These are phyloP conservation scores for Pammene fasciana DNA, from an alignment of 2,888 invertebrate genomes.

Conservation along the genomic window DNA sequence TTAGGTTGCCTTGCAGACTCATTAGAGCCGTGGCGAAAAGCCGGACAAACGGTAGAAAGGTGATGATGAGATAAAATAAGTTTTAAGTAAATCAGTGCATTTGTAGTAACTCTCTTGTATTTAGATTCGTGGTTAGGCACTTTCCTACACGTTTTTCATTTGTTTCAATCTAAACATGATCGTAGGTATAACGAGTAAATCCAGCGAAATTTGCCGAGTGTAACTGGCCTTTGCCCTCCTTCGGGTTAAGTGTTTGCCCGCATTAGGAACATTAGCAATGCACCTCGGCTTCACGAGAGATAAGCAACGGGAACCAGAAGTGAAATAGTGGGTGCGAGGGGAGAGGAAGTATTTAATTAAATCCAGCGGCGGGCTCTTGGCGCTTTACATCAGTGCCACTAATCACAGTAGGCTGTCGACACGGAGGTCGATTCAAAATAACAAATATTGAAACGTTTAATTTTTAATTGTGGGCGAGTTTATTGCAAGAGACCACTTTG, in stretches of 20 bases:
- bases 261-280: constrained; percentile 55
- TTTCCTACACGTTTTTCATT: too few species aligned
- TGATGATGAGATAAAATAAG: too few species aligned
- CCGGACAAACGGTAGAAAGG: too few species aligned
- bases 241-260: constrained; percentile 40
- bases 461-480: too few species aligned
- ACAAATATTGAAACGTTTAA: too few species aligned
- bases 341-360: constrained; percentile 78
- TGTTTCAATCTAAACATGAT: too few species aligned
- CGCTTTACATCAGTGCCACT: constrained; percentile 74
- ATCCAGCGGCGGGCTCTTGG: constrained; percentile 68
- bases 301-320: constrained; percentile 63
- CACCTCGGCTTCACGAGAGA: constrained; percentile 55
- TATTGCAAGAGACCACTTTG: too few species aligned
- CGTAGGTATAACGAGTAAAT: not conserved
- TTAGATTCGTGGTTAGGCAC: too few species aligned
- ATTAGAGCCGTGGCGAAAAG: too few species aligned
- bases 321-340: constrained; percentile 72
- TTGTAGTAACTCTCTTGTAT: too few species aligned
- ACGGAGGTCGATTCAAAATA: constrained; percentile 67
- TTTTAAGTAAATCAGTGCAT: too few species aligned
- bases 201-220: not conserved
- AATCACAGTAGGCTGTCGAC: constrained; percentile 76
- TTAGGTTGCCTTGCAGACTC: too few species aligned
- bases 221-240: constrained; percentile 1